Evolutionary conservation across 2,888 invertebrate genomes (phyloP).

Genomic region (Heteromyza rotundicornis): DNA sequence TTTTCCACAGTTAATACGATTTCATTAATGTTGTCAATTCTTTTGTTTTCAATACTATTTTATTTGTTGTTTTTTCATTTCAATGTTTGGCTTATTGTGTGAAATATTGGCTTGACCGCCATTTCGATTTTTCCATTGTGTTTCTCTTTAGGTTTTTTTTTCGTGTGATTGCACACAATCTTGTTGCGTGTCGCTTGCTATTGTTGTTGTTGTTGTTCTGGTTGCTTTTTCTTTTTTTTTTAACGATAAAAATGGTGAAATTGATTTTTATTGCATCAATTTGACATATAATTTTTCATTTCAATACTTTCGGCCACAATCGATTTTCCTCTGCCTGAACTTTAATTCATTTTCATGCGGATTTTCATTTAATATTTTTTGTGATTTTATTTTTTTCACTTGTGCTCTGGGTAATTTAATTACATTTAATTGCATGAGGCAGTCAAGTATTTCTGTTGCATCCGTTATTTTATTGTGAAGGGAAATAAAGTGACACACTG

Average conservation of each 20-base stretch:
- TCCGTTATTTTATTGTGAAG: too few relatives aligned
- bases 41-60: slow-evolving; percentile 11
- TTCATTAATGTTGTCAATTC: background rate
- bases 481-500: too few relatives aligned
- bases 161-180: background rate
- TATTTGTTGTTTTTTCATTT: slow-evolving; percentile 2
- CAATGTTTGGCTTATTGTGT: background rate
- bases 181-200: too few relatives aligned
- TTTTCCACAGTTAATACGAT: too few relatives aligned
- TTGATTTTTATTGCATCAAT: slow-evolving; percentile 26
- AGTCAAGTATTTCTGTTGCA: too few relatives aligned
- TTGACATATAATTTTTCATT: slow-evolving; percentile 53
- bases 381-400: slow-evolving; percentile 19
- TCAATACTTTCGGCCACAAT: slow-evolving; percentile 36
- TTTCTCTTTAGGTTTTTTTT: background rate
- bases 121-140: background rate
- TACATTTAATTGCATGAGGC: background rate
- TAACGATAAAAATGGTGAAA: slow-evolving; percentile 12
- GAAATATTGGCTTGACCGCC: background rate
- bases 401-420: background rate
- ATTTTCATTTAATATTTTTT: background rate
- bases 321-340: background rate
- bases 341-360: too few relatives aligned
- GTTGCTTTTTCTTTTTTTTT: too few relatives aligned
- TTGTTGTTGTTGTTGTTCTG: slow-evolving; percentile 8